phyloP scores from a whole-genome alignment of 2,113 vertebrate species.

The Tyto alba region DNA sequence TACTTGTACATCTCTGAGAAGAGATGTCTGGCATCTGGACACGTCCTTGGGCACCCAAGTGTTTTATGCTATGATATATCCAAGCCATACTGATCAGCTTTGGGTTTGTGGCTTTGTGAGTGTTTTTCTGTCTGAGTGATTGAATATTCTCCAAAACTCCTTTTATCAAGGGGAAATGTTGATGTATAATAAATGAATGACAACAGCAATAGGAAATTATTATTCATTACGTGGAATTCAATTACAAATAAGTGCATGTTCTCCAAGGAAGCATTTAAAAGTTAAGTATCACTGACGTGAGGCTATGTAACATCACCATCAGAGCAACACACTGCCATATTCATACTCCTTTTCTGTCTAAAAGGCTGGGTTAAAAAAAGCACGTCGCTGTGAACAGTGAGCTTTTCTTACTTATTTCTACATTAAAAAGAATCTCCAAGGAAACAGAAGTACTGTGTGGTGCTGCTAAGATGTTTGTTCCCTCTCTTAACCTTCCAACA shows the following conservation, averaged over 20 bases:
- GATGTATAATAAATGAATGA: background rate
- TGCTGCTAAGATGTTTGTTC: slow-evolving; percentile 8
- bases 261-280: background rate
- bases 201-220: background rate
- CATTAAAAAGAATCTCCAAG: slow-evolving; percentile 52
- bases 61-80: background rate
- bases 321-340: background rate
- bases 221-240: background rate
- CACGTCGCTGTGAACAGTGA: background rate
- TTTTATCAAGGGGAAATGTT: background rate
- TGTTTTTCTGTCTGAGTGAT: background rate
- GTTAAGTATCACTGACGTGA: background rate
- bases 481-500: slow-evolving; percentile 35
- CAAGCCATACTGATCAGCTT: background rate
- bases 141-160: background rate
- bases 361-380: background rate
- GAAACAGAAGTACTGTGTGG: slow-evolving; percentile 42
- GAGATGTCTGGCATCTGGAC: background rate
- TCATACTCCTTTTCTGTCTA: background rate
- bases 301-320: accelerated
- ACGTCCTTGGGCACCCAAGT: background rate
- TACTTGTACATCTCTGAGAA: background rate
- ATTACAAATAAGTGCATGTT: background rate
- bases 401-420: slow-evolving; percentile 29
- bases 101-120: background rate